Evolutionary conservation across 2,888 invertebrate species (phyloP).

Genomic region (Drosophila infuscata): DNA sequence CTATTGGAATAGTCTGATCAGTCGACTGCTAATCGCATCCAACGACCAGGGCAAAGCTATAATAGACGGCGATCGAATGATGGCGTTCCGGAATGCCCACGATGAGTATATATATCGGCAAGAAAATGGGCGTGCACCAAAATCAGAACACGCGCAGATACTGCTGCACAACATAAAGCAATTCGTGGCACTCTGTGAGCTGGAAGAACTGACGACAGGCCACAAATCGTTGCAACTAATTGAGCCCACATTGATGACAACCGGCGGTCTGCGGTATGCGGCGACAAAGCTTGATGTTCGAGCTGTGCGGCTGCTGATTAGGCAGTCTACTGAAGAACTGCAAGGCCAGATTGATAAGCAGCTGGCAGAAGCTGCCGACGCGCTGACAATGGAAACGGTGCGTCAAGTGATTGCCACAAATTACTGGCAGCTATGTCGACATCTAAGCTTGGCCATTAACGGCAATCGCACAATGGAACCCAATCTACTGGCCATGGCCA

Average conservation of each 20-base stretch:
- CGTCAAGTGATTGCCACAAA: slow-evolving; percentile 33
- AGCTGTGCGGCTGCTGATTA: slow-evolving; percentile 36
- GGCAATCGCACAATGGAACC: slow-evolving; percentile 86
- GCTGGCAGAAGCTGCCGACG: slow-evolving; percentile 7
- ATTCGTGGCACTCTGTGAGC: slow-evolving; percentile 48
- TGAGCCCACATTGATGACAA: slow-evolving; percentile 47
- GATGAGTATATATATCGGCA: slow-evolving; percentile 33
- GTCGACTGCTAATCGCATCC: slow-evolving; percentile 42
- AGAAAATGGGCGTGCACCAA: neutral
- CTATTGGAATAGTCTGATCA: slow-evolving; percentile 66
- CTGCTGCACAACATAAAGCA: slow-evolving; percentile 55
- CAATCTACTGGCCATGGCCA: slow-evolving; percentile 52
- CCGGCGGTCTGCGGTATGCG: slow-evolving; percentile 50
- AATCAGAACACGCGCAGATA: neutral
- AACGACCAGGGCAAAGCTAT: neutral
- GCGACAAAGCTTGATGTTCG: slow-evolving; percentile 8
- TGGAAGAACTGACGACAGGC: slow-evolving; percentile 53
- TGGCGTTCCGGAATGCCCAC: slow-evolving; percentile 25
- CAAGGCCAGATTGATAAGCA: slow-evolving; percentile 44
- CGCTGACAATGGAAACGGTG: slow-evolving; percentile 19
- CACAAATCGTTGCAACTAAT: slow-evolving; percentile 22
- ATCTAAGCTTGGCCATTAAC: slow-evolving; percentile 53
- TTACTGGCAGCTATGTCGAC: slow-evolving; percentile 46
- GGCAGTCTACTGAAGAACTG: slow-evolving; percentile 38
- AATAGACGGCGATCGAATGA: slow-evolving; percentile 57